Evolutionary conservation across 2,888 invertebrate species (phyloP).

Genomic region (Orthosia gracilis): DNA sequence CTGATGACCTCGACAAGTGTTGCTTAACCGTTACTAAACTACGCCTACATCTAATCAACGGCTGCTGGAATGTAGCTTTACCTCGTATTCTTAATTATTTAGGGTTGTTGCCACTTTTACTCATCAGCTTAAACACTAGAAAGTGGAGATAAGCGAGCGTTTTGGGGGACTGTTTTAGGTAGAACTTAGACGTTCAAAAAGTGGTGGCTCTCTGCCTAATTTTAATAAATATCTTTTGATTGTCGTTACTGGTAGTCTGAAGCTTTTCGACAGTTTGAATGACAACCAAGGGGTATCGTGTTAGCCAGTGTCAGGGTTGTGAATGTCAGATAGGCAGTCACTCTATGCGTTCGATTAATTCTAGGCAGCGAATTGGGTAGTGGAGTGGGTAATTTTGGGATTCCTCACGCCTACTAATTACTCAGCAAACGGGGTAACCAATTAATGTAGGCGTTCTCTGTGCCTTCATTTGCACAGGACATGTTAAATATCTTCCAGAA

Average conservation of each 20-base stretch:
- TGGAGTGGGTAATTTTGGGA: no score
- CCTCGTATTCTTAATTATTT: slow-evolving; percentile 13
- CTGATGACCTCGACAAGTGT: slow-evolving; percentile 53
- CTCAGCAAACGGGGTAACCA: background rate
- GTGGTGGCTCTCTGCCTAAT: no score
- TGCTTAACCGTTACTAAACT: slow-evolving; percentile 56
- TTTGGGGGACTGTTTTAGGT: no score
- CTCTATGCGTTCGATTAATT: no score
- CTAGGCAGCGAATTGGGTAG: no score
- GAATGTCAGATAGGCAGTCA: no score
- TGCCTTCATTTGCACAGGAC: background rate
- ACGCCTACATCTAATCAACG: slow-evolving; percentile 51
- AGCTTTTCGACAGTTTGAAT: background rate
- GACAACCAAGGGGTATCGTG: background rate
- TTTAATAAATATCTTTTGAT: no score
- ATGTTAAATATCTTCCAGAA: background rate
- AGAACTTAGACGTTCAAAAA: no score
- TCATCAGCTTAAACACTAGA: no score
- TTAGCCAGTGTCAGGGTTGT: background rate
- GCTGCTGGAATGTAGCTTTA: slow-evolving; percentile 44
- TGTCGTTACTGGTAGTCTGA: background rate
- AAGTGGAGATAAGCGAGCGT: no score
- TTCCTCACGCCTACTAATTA: background rate
- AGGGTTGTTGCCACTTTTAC: no score
- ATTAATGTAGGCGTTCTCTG: background rate